Evolutionary conservation across 2,888 invertebrate species (phyloP).

Genomic region (Neuroscelio doddi): DNA sequence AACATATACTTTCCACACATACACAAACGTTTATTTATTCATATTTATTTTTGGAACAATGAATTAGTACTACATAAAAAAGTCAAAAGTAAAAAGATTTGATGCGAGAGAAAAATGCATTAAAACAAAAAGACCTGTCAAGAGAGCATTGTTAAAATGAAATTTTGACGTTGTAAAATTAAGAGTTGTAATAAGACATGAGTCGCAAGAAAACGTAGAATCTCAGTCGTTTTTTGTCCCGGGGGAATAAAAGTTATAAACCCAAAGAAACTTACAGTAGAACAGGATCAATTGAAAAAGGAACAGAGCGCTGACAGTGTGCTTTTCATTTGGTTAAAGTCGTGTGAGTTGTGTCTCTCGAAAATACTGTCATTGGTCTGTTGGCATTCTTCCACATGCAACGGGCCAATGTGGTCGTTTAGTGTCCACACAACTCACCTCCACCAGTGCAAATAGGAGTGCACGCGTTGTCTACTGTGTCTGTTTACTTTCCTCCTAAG

Average conservation of each 20-base stretch:
- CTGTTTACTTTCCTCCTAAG: too few relatives aligned
- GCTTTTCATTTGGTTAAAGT: neutral
- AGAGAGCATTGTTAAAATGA: too few relatives aligned
- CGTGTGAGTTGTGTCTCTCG: neutral
- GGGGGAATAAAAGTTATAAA: neutral
- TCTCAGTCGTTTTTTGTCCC: neutral
- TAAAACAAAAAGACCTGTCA: too few relatives aligned
- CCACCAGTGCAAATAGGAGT: too few relatives aligned
- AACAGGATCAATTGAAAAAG: neutral
- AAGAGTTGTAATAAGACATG: constrained; percentile 2
- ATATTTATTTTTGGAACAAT: too few relatives aligned
- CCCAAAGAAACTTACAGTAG: neutral
- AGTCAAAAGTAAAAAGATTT: too few relatives aligned
- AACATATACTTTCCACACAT: too few relatives aligned
- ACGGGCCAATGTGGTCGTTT: neutral
- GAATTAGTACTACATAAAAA: too few relatives aligned
- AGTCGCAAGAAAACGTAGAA: neutral
- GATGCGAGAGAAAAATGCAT: too few relatives aligned
- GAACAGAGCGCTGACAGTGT: neutral
- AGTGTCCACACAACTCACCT: neutral
- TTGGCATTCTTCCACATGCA: neutral
- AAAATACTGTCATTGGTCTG: neutral
- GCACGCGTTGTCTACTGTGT: too few relatives aligned
- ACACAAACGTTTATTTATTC: too few relatives aligned
- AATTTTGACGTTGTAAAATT: neutral